Evolutionary conservation across 2,888 invertebrate genomes (phyloP).

Genomic region (Microplitis manilae): DNA sequence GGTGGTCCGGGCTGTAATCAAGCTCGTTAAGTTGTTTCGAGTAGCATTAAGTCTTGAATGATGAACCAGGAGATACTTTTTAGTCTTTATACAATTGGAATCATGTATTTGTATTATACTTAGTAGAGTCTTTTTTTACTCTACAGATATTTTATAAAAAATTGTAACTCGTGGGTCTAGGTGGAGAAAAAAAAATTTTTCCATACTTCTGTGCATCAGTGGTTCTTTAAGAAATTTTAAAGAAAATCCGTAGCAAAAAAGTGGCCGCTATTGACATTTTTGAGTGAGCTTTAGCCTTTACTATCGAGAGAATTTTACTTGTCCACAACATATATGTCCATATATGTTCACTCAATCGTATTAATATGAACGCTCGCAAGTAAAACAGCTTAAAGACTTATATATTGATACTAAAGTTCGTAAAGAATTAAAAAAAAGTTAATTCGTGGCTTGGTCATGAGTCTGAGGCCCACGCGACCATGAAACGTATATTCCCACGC

Average conservation of each 20-base stretch:
- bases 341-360: not conserved
- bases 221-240: too few species aligned
- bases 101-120: too few species aligned
- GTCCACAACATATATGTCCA: too few species aligned
- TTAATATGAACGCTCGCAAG: conserved; percentile 19
- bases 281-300: too few species aligned
- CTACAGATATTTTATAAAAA: too few species aligned
- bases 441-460: conserved; percentile 56
- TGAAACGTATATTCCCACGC: conserved; percentile 26
- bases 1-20: not conserved
- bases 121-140: too few species aligned
- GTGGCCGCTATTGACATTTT: too few species aligned
- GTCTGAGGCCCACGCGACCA: conserved; percentile 25
- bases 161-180: too few species aligned
- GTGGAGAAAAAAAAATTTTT: too few species aligned
- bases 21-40: not conserved
- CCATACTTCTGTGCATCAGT: too few species aligned
- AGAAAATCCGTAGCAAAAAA: too few species aligned
- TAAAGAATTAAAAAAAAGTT: conserved; percentile 56
- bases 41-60: not conserved
- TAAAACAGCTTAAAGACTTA: conserved; percentile 34
- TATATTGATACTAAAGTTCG: conserved; percentile 2
- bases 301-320: too few species aligned
- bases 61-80: not conserved
- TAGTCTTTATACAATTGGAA: not conserved